Conservation (phyloP, 2,888 invertebrate species). For the Diplolepis rosae region DNA sequence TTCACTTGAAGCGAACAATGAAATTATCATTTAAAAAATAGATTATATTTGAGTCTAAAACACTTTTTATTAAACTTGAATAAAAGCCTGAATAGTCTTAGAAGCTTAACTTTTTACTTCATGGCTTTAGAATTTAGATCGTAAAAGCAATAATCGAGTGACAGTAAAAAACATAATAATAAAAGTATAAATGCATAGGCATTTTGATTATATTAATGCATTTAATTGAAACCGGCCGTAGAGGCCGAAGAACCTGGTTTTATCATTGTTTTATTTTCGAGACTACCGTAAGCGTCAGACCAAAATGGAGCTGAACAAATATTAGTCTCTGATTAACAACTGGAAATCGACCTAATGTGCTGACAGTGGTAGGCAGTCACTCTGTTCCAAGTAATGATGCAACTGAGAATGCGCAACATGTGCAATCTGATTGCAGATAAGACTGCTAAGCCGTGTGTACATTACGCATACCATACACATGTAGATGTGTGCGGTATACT, state of each 20-base stretch:
- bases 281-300: neutral
- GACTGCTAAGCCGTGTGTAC: slow-evolving; percentile 50
- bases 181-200: neutral
- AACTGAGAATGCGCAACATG: slow-evolving; percentile 67
- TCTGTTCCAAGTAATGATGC: slow-evolving; percentile 68
- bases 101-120: neutral
- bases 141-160: neutral
- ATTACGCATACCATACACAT: slow-evolving; percentile 33
- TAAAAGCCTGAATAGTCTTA: neutral
- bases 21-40: too few relatives aligned
- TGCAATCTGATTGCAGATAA: slow-evolving; percentile 68
- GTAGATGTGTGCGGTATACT: slow-evolving; percentile 42
- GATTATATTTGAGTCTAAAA: too few relatives aligned
- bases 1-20: too few relatives aligned
- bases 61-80: too few relatives aligned
- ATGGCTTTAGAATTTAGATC: slow-evolving; percentile 12
- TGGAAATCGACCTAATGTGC: slow-evolving; percentile 56
- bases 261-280: slow-evolving; percentile 12
- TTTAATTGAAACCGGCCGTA: neutral
- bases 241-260: slow-evolving; percentile 1
- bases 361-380: slow-evolving; percentile 61
- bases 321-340: slow-evolving; percentile 42
- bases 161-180: neutral
- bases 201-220: neutral
- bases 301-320: neutral